Conservation (phyloP, 2,888 invertebrate genomes). For the Ommatoiulus sabulosus region DNA sequence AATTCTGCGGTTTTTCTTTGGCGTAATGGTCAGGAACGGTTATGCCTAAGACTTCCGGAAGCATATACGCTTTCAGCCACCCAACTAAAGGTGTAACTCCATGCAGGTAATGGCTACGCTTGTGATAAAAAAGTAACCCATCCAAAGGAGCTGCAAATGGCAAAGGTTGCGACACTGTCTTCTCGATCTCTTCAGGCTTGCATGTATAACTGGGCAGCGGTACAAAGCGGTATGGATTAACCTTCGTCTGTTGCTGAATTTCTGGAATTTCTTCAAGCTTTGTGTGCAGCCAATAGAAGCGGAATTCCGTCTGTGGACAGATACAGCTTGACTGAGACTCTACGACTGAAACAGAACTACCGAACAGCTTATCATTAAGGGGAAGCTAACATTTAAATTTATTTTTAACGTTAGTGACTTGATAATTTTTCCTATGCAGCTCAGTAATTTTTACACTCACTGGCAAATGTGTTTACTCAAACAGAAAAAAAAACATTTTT, state of each 20-base stretch:
- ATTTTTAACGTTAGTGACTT: too few species aligned
- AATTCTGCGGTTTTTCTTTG: slow-evolving; percentile 60
- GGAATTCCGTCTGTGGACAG: slow-evolving; percentile 77
- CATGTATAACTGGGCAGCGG: slow-evolving; percentile 68
- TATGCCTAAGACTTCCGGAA: slow-evolving; percentile 79
- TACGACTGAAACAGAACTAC: background rate
- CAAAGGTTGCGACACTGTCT: slow-evolving; percentile 61
- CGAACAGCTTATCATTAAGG: background rate
- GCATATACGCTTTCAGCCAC: slow-evolving; percentile 92
- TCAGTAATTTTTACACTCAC: too few species aligned
- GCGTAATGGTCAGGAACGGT: slow-evolving; percentile 64
- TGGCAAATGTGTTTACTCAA: too few species aligned
- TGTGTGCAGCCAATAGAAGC: slow-evolving; percentile 84
- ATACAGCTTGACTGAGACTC: background rate
- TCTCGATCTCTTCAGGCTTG: slow-evolving; percentile 64
- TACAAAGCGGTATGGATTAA: slow-evolving; percentile 69
- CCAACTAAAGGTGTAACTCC: slow-evolving; percentile 89
- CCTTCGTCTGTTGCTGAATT: slow-evolving; percentile 63
- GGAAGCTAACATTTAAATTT: background rate
- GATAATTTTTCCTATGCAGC: too few species aligned
- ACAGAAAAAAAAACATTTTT: too few species aligned
- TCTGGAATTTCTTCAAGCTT: slow-evolving; percentile 77
- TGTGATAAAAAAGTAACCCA: slow-evolving; percentile 93
- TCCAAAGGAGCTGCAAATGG: slow-evolving; percentile 73
- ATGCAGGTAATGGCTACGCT: slow-evolving; percentile 80